A percentile compares a stretch with the other conserved stretches of the same genome.
phyloP scores from a whole-genome alignment of 2,797 vertebrate genomes.

The Labeo calbasu region DNA sequence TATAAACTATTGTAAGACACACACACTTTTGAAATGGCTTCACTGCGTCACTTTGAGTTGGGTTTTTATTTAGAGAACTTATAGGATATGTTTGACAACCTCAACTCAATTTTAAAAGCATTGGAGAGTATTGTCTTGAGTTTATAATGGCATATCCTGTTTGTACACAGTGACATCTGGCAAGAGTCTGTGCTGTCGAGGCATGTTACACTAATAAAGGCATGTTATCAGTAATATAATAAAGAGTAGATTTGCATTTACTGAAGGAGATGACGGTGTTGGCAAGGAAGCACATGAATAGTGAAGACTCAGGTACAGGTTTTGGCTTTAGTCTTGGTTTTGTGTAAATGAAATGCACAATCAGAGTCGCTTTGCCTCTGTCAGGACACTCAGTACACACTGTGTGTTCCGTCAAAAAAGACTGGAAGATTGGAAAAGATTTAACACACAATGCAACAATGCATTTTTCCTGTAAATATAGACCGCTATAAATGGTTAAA shows the following conservation, averaged over 20 bases:
- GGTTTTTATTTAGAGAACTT: conserved; percentile 3
- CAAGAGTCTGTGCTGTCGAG: neutral
- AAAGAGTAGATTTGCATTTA: conserved; percentile 3
- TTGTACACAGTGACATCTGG: conserved; percentile 10
- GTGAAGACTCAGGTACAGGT: neutral
- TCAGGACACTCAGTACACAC: conserved; percentile 6
- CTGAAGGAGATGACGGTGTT: neutral
- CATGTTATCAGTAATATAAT: conserved; percentile 1
- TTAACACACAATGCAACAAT: neutral
- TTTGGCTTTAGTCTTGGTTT: neutral
- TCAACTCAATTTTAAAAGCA: neutral
- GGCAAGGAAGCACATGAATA: neutral
- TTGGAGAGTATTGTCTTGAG: neutral
- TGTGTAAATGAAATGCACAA: conserved; percentile 17
- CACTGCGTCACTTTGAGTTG: conserved; percentile 26
- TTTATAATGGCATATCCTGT: neutral
- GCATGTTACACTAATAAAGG: neutral
- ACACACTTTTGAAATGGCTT: conserved; percentile 25
- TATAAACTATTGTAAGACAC: conserved; percentile 31
- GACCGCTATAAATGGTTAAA: neutral
- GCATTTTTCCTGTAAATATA: neutral
- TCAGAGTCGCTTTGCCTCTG: neutral
- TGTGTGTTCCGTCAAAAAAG: neutral
- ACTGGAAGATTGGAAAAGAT: no score
- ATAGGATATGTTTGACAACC: neutral